Evolutionary conservation across 2,113 vertebrate genomes (phyloP), one percentile per base, ranked within the genome.

Genomic region (Athene cunicularia): DNA sequence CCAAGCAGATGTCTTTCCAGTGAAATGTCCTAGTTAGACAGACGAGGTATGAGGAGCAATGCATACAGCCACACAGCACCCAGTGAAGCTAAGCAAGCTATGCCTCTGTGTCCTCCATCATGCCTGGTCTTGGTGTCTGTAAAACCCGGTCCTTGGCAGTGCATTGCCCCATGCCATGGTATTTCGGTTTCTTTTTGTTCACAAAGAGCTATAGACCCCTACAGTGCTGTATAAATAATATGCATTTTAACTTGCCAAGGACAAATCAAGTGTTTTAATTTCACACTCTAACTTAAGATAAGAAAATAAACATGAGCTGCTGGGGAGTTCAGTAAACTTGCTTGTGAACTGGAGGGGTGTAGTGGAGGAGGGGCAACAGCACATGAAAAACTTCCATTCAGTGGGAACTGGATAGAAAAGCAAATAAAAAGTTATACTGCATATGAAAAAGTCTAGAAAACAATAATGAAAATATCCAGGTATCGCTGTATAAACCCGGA

Each of bases 211-310:
- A 37, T 52, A 88, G 95, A 83, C n/a, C 26, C 86, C 59, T 67
- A 50, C 45, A 66, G 45, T n/a, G 72, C 88, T 83, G 3, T 68
- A 77, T 70, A 88, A 93, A 92, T 86, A 91, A 88, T 52, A 77
- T 9, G 19, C 5, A 92, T 90, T 86, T 94, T 55, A 74, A 91
- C 80, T 86, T 92, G 90, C 96, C 96, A 96, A 93, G 86, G 88
- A 95, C 83, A 95, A 97, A 97, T 93, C 94, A 77, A 95, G 76
- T 86, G 95, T 91, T 96, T 92, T 84, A 96, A 93, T 90, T 94
- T 92, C 1, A 0, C 82, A 67, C 88, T 96, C 86, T 93, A 80
- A 82, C 86, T 88, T 83, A 37, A 94, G 92, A 90, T 94, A 94
- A 88, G 92, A 95, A 96, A 95, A 93, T 88, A 93, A 95, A 95